phyloP scores from a whole-genome alignment of 2,888 invertebrate genomes.

The Heliconius cydno region DNA sequence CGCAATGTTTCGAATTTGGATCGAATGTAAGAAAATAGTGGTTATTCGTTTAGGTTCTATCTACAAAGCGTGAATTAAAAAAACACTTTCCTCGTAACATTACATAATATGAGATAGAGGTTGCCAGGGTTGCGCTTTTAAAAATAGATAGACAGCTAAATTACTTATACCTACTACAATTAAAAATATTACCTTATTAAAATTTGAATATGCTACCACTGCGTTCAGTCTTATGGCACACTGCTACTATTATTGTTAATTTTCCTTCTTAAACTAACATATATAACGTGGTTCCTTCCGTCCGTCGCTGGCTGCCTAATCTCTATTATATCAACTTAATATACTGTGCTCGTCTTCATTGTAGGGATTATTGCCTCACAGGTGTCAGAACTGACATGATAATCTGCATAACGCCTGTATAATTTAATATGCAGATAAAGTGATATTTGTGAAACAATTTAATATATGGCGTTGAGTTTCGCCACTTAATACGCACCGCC shows the following conservation, averaged over 20 bases:
- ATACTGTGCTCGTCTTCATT: conserved; percentile 57
- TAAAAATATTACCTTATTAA: neutral
- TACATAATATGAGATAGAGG: no score
- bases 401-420: conserved; percentile 48
- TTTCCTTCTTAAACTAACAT: conserved; percentile 27
- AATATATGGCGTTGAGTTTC: neutral
- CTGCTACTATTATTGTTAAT: neutral
- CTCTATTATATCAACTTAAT: conserved; percentile 58
- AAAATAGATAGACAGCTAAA: no score
- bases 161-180: neutral
- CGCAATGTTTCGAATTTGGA: no score
- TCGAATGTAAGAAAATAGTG: no score
- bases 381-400: conserved; percentile 55
- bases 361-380: conserved; percentile 55
- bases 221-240: neutral
- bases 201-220: neutral
- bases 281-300: conserved; percentile 36
- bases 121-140: no score
- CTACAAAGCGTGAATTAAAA: no score
- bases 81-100: no score
- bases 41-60: no score
- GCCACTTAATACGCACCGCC: no score
- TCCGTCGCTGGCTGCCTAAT: conserved; percentile 50
- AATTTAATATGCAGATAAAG: conserved; percentile 46
- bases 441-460: conserved; percentile 25